Percentiles rank a stretch among this genome's conserved stretches.
Evolutionary conservation across 2,797 vertebrate species (phyloP).

Genomic region (Hyperoplus lanceolatus): DNA sequence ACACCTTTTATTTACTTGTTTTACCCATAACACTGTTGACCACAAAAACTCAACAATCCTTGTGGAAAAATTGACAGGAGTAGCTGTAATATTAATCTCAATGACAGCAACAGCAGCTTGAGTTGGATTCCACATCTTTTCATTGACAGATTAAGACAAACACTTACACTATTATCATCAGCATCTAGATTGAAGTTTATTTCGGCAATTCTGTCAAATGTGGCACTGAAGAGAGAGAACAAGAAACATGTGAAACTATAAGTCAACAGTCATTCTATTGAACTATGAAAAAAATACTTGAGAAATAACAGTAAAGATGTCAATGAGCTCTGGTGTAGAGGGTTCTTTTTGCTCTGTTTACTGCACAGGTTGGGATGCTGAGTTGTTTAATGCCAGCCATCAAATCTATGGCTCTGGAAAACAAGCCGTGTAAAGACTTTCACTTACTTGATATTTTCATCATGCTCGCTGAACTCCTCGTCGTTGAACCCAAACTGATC

Average conservation of each 20-base stretch:
- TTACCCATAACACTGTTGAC: not conserved
- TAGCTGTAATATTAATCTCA: not conserved
- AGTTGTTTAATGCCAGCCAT: not conserved
- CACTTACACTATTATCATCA: constrained; percentile 96
- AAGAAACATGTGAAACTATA: not conserved
- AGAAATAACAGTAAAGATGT: not conserved
- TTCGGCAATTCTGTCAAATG: constrained; percentile 96
- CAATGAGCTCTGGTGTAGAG: not conserved
- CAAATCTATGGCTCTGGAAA: not conserved
- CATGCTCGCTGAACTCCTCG: constrained; percentile 97
- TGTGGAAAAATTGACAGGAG: not conserved
- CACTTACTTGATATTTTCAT: constrained; percentile 94
- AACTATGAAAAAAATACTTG: not conserved
- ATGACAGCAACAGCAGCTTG: not conserved
- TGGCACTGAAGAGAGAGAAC: constrained; percentile 85
- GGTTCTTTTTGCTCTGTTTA: not conserved
- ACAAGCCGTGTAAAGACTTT: not conserved
- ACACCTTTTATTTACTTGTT: not conserved
- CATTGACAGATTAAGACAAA: not conserved
- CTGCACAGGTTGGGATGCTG: not conserved
- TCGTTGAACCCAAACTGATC: constrained; percentile 99
- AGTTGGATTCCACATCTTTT: not conserved
- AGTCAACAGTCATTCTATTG: not conserved
- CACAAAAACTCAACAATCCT: not conserved
- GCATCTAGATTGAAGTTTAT: constrained; percentile 96